Evolutionary conservation across 1,140 invertebrate genomes (phyloP).

Genomic region (Ceratoteleas bidentatus): DNA sequence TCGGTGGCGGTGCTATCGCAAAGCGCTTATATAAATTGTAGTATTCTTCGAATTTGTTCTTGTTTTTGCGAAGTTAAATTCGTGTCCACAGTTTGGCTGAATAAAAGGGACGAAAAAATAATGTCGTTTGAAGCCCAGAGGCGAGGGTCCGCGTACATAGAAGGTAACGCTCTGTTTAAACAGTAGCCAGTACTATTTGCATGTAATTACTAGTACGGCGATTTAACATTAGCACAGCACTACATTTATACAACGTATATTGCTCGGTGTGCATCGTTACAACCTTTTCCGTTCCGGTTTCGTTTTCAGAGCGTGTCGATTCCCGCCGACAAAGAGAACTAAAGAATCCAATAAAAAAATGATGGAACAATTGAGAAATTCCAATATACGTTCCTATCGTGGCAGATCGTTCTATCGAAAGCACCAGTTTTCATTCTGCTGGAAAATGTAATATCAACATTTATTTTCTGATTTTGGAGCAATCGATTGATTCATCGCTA

Average conservation of each 20-base stretch:
- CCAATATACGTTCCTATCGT: constrained; percentile 59
- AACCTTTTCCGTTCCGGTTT: constrained; percentile 46
- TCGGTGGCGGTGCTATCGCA: constrained; percentile 20
- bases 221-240: constrained; percentile 49
- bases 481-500: constrained; percentile 51
- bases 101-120: constrained; percentile 44
- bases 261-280: constrained; percentile 55
- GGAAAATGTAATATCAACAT: constrained; percentile 60
- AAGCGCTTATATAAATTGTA: neutral
- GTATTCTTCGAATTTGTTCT: constrained; percentile 39
- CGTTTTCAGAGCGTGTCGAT: constrained; percentile 63
- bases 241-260: constrained; percentile 45
- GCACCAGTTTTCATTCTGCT: constrained; percentile 50
- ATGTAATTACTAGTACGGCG: constrained; percentile 62
- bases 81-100: constrained; percentile 26
- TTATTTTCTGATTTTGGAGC: constrained; percentile 49
- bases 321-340: constrained; percentile 55
- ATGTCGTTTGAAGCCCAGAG: constrained; percentile 40
- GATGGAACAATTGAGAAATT: constrained; percentile 59
- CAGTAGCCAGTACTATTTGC: constrained; percentile 56
- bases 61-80: constrained; percentile 41
- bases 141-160: constrained; percentile 32
- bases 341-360: constrained; percentile 61
- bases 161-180: constrained; percentile 58
- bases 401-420: constrained; percentile 53